Conservation (phyloP, 2,797 vertebrate species). For the Trachurus trachurus region DNA sequence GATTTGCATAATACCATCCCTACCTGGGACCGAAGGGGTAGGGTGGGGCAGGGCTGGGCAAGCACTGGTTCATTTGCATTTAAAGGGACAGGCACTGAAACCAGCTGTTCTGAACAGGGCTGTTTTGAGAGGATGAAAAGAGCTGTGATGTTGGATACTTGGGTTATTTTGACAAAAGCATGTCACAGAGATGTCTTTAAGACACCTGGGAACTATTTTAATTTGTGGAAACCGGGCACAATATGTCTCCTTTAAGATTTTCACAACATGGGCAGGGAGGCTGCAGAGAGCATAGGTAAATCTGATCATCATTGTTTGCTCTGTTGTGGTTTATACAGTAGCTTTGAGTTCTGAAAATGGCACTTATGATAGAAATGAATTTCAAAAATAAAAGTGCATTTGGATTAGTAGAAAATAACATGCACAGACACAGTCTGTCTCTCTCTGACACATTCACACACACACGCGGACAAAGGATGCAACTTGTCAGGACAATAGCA, state of each 20-base stretch:
- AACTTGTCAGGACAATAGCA: constrained; percentile 48
- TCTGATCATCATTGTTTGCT: background rate
- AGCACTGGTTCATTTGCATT: no score
- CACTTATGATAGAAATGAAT: background rate
- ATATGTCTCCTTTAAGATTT: background rate
- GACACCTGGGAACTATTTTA: no score
- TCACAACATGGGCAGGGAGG: background rate
- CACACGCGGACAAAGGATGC: background rate
- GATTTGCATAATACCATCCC: no score
- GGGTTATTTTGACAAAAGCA: no score
- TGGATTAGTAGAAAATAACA: constrained; percentile 1
- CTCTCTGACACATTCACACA: background rate
- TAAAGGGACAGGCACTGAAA: no score
- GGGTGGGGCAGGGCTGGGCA: no score
- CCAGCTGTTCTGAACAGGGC: no score
- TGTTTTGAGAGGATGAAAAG: no score
- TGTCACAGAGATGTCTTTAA: no score
- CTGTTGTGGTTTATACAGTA: constrained; percentile 8
- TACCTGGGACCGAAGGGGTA: no score
- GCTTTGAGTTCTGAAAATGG: constrained; percentile 14
- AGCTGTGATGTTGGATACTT: no score
- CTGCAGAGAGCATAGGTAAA: background rate
- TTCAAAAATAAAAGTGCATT: constrained; percentile 12
- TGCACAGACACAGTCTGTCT: background rate
- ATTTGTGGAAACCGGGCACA: no score